Evolutionary conservation across 2,797 vertebrate species (phyloP), one percentile per base, ranked within the genome.

Genomic region (Clamator glandarius): DNA sequence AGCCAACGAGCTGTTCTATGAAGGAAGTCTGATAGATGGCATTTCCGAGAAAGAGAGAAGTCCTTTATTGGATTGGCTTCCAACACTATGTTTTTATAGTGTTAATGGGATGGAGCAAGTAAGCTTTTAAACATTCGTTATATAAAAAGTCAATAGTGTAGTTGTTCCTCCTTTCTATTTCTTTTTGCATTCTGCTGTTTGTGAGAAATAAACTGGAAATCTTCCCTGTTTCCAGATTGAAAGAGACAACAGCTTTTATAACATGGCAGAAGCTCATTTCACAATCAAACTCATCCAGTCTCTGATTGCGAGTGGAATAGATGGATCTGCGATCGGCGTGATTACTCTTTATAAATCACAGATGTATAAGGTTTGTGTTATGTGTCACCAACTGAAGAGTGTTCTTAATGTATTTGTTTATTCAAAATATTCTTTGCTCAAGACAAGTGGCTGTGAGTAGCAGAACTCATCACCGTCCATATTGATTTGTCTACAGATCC

Each of bases 291-390:
- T 98, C 91, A 97, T 98, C 87, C 98, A 98, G 57, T 91, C 97
- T 36, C 95, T 98, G 88, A 90, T 97, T 31, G 97, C 95, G 6
- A 97, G 98, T 33, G 98, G 98, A 69, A 90, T 98, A 24, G 83
- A 93, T 2, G 97, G 97, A 66, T 95, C 95, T 31, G 92, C 90
- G 87, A 92, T 98, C 84, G 98, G 98, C 5, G 97, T 98, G 77
- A 98, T 98, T 48, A 98, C 98, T 35, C 97, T 98, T 44, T 98
- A 98, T 91, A 98, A 97, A 64, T 97, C 98, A 52, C 98, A 98
- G 94, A 98, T 98, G 98, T 80, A 54, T 57, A 98, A 98, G 98
- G 98, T 98, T 81, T 55, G 95, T 96, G 16, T 51, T 46, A 24
- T 2, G 6, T 35, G 20, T 19, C 55, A 63, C 8, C 39, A 48